Conservation (phyloP, 2,113 vertebrate genomes). For the Dendrocopos noguchii region DNA sequence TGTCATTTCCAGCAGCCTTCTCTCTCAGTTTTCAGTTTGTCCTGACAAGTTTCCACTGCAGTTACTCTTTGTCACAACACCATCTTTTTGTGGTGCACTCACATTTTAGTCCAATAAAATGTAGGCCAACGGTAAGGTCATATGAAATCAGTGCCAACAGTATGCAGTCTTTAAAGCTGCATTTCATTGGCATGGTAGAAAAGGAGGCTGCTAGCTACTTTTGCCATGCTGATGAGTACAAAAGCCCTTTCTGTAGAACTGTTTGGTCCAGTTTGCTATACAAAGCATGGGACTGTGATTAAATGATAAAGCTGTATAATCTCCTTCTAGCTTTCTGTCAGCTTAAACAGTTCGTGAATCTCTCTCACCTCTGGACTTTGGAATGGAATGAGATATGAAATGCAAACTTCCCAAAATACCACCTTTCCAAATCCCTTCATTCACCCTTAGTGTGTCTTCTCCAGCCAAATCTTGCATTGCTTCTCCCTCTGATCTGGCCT, state of each 20-base stretch:
- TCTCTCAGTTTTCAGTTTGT: background rate
- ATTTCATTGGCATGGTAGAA: background rate
- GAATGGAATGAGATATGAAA: background rate
- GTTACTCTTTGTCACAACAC: background rate
- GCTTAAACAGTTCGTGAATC: background rate
- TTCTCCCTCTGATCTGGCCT: background rate
- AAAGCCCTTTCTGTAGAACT: background rate
- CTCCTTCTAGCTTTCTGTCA: background rate
- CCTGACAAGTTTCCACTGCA: background rate
- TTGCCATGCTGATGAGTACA: background rate
- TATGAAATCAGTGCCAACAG: background rate
- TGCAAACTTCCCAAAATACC: background rate
- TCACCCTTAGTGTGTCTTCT: background rate
- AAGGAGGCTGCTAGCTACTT: background rate
- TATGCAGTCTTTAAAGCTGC: background rate
- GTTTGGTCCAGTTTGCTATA: background rate
- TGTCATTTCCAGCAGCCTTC: background rate
- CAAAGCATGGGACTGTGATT: background rate
- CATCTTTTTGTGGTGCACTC: background rate
- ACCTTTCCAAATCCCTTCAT: background rate
- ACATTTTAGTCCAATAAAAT: background rate
- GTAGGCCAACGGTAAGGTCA: background rate
- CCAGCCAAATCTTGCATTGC: background rate
- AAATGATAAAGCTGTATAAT: background rate
- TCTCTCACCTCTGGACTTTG: conserved; percentile 10